phyloP scores from a whole-genome alignment of 2,113 vertebrate genomes.

The Axis porcinus region DNA sequence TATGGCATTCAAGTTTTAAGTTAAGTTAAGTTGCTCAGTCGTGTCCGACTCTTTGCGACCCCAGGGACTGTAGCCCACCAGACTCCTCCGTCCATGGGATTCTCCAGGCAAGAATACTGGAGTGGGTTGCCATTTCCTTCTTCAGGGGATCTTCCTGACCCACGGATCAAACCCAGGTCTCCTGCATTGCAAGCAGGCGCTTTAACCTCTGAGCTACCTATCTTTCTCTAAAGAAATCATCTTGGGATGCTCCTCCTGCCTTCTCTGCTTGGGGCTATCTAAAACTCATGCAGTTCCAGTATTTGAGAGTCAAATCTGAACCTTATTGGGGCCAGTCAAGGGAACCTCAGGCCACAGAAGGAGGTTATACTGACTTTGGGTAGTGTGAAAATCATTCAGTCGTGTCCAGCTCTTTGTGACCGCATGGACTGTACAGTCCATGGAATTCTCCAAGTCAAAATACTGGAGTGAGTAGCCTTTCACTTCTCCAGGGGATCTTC shows the following conservation, averaged over 20 bases:
- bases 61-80: no score
- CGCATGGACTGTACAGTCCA: background rate
- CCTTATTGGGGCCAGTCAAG: background rate
- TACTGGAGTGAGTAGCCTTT: background rate
- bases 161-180: no score
- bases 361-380: background rate
- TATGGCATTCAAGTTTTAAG: background rate
- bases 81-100: no score
- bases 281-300: no score
- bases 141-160: no score
- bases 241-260: background rate
- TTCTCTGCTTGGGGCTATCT: no score
- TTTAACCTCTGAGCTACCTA: no score
- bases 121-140: no score
- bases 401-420: background rate
- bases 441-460: background rate
- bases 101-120: no score
- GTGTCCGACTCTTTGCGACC: no score
- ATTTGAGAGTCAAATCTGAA: background rate
- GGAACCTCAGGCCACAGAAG: background rate
- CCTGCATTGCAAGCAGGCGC: no score
- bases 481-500: background rate
- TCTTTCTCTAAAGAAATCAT: background rate
- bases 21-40: no score
- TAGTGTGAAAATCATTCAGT: background rate